phyloP scores from a whole-genome alignment of 2,888 invertebrate genomes.

The Marronus borbonicus region DNA sequence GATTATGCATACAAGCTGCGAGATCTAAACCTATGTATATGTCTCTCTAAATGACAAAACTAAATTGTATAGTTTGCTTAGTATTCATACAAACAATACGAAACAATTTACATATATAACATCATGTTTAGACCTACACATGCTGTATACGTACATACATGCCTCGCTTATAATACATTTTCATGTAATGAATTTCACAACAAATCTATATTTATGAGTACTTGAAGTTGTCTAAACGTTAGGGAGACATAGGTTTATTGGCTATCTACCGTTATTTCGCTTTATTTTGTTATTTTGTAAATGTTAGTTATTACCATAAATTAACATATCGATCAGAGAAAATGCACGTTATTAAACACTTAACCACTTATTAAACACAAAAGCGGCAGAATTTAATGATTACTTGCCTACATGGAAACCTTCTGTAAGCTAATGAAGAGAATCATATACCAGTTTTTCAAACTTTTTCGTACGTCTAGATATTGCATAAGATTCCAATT shows the following conservation, averaged over 20 bases:
- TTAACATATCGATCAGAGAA: slow-evolving; percentile 10
- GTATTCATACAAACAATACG: slow-evolving; percentile 45
- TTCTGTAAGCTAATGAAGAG: too few relatives aligned
- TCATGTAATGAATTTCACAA: slow-evolving; percentile 46
- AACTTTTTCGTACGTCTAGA: too few relatives aligned
- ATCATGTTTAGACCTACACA: slow-evolving; percentile 30
- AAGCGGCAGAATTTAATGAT: too few relatives aligned
- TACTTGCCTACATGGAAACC: too few relatives aligned
- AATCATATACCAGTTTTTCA: too few relatives aligned
- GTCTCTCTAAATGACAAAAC: slow-evolving; percentile 36
- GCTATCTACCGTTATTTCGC: background rate
- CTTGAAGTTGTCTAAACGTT: slow-evolving; percentile 5
- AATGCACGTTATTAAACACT: background rate
- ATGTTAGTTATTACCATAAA: slow-evolving; percentile 8
- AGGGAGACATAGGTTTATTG: background rate
- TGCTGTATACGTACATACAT: slow-evolving; percentile 14
- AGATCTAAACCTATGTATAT: slow-evolving; percentile 1
- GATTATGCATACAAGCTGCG: background rate
- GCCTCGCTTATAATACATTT: slow-evolving; percentile 36
- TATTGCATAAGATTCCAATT: too few relatives aligned
- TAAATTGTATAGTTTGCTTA: slow-evolving; percentile 35
- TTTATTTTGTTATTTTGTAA: slow-evolving; percentile 8
- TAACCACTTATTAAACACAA: too few relatives aligned
- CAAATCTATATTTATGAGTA: slow-evolving; percentile 37
- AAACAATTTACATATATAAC: slow-evolving; percentile 45